Percentiles rank a stretch among this genome's conserved stretches.
These are phyloP conservation scores for Eutolmus rufibarbis DNA, from an alignment of 2,888 invertebrate genomes.

Conservation along the genomic window DNA sequence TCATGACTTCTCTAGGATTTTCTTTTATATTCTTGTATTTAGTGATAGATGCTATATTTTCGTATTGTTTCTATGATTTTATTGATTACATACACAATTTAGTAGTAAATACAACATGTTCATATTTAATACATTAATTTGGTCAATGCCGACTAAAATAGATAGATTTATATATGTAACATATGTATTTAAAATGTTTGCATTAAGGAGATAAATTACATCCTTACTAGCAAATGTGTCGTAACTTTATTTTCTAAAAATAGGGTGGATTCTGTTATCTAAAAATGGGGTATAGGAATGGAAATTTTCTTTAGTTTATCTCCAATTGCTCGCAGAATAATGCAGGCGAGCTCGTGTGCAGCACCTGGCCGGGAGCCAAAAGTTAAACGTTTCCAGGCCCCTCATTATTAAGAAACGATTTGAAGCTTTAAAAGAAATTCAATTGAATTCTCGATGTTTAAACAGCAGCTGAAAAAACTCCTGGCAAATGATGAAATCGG, in stretches of 20 bases:
- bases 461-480: slow-evolving; percentile 9
- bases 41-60: too few species aligned
- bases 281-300: neutral
- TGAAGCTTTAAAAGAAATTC: slow-evolving; percentile 11
- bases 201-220: neutral
- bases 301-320: neutral
- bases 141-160: too few species aligned
- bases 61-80: too few species aligned
- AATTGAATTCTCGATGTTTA: slow-evolving; percentile 23
- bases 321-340: neutral
- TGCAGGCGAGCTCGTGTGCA: neutral
- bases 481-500: neutral
- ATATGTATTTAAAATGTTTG: neutral
- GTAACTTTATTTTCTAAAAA: neutral
- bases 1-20: too few species aligned
- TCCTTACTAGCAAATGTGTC: neutral
- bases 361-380: neutral
- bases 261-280: neutral
- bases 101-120: too few species aligned
- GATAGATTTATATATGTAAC: neutral
- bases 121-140: too few species aligned
- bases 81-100: too few species aligned
- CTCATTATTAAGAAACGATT: slow-evolving; percentile 14
- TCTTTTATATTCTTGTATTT: too few species aligned
- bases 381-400: neutral